A percentile compares a stretch with the other conserved stretches of the same genome.
Evolutionary conservation across 1,140 invertebrate genomes (phyloP).

Genomic region (Drosophila jambulina): DNA sequence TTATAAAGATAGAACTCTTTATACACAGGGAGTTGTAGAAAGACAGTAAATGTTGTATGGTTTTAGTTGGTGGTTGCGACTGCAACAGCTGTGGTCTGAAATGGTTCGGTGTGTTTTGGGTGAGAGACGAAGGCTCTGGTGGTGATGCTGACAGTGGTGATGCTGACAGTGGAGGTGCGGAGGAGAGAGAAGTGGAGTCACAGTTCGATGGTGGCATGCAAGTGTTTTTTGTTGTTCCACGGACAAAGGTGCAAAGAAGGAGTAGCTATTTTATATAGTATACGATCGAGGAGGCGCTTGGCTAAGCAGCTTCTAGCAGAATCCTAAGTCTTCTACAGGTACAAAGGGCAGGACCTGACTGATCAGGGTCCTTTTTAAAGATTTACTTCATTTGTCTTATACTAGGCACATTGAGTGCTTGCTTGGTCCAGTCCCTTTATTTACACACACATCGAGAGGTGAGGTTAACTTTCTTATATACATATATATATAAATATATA

Average conservation of each 20-base stretch:
- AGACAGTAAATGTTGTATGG: conserved; percentile 71
- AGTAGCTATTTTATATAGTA: conserved; percentile 7
- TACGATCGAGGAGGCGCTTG: neutral
- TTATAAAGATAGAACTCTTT: conserved; percentile 63
- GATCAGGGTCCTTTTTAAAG: neutral
- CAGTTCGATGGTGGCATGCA: conserved; percentile 45
- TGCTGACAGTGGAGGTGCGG: conserved; percentile 47
- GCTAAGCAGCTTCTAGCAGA: conserved; percentile 3
- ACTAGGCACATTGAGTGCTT: conserved; percentile 8
- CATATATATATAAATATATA: conserved; percentile 24
- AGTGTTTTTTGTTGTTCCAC: conserved; percentile 25
- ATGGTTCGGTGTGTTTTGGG: conserved; percentile 51
- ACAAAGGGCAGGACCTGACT: neutral
- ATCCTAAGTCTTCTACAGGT: conserved; percentile 2
- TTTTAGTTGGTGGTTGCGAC: conserved; percentile 46
- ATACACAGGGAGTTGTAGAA: conserved; percentile 85
- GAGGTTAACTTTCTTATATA: conserved; percentile 45
- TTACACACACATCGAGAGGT: conserved; percentile 56
- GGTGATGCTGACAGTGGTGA: conserved; percentile 27
- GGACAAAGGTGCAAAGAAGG: conserved; percentile 35
- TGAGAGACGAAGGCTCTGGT: conserved; percentile 6
- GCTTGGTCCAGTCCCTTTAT: conserved; percentile 22
- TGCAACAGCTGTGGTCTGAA: conserved; percentile 52
- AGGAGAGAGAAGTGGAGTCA: conserved; percentile 30
- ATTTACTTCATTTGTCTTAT: conserved; percentile 2